These are phyloP conservation scores for Sebastes vulpes DNA, from an alignment of 2,797 vertebrate species.

Conservation along the genomic window DNA sequence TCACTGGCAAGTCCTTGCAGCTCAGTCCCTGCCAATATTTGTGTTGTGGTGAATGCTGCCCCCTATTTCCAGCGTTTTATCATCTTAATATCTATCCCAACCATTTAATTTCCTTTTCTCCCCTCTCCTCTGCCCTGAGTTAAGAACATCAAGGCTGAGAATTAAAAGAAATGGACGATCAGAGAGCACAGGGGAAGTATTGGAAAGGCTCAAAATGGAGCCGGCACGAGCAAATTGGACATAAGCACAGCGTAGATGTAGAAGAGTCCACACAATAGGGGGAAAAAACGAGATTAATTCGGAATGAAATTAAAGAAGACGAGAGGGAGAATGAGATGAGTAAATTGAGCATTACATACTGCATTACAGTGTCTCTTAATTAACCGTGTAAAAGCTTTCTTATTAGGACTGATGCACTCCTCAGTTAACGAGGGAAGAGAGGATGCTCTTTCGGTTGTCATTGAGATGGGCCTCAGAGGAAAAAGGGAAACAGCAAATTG, in stretches of 20 bases:
- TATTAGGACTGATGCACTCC: slow-evolving; percentile 80
- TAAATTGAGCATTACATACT: slow-evolving; percentile 83
- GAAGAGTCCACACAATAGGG: slow-evolving; percentile 48
- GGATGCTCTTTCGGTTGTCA: slow-evolving; percentile 67
- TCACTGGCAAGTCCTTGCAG: slow-evolving; percentile 50
- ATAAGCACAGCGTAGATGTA: slow-evolving; percentile 37
- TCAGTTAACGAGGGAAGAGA: slow-evolving; percentile 68
- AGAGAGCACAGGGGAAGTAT: slow-evolving; percentile 25
- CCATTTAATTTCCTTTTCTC: slow-evolving; percentile 27
- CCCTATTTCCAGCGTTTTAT: slow-evolving; percentile 57
- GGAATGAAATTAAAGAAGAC: slow-evolving; percentile 79
- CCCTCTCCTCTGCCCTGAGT: slow-evolving; percentile 51
- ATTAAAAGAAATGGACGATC: slow-evolving; percentile 59
- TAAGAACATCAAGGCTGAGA: slow-evolving; percentile 57
- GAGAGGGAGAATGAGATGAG: slow-evolving; percentile 69
- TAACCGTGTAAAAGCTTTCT: slow-evolving; percentile 86
- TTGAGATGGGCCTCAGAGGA: slow-evolving; percentile 62
- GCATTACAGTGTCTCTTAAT: slow-evolving; percentile 86
- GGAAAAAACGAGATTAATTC: slow-evolving; percentile 62
- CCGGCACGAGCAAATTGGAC: slow-evolving; percentile 54
- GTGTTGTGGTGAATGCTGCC: slow-evolving; percentile 53
- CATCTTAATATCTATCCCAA: slow-evolving; percentile 47
- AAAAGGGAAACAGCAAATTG: slow-evolving; percentile 39
- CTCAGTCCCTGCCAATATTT: slow-evolving; percentile 56
- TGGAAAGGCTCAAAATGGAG: slow-evolving; percentile 72